phyloP scores from a whole-genome alignment of 2,888 invertebrate species.

The Homarus gammarus region DNA sequence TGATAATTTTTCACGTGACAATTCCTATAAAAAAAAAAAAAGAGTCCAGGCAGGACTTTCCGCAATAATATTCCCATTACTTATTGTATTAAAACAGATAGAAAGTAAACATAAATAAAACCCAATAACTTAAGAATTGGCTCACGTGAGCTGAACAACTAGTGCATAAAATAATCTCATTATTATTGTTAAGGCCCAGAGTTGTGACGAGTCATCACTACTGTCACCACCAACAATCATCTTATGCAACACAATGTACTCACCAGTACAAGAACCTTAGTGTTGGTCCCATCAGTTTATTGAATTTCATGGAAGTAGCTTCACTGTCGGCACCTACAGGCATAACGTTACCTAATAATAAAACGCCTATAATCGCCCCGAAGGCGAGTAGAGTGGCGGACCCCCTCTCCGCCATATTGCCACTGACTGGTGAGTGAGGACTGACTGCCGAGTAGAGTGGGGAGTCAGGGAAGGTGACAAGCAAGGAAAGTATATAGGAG shows the following conservation, averaged over 20 bases:
- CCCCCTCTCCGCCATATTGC: conserved; percentile 58
- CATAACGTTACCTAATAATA: conserved; percentile 25
- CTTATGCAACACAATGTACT: conserved; percentile 78
- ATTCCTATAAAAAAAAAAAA: no score
- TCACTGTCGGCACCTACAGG: conserved; percentile 35
- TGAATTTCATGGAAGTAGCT: conserved; percentile 83
- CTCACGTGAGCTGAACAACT: no score
- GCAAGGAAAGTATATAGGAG: no score
- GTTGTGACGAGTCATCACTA: background rate
- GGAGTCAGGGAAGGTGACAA: no score
- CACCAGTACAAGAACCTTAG: conserved; percentile 94
- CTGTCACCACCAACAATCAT: conserved; percentile 20
- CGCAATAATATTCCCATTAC: no score
- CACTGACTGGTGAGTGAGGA: background rate
- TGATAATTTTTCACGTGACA: no score
- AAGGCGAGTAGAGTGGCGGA: conserved; percentile 28
- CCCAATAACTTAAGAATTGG: no score
- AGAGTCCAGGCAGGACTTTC: no score
- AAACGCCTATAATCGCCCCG: conserved; percentile 21
- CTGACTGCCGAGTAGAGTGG: background rate
- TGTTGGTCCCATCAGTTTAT: conserved; percentile 85
- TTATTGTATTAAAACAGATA: no score
- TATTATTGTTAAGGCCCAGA: no score
- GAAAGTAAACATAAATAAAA: no score
- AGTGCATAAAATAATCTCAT: no score